Base-by-base conservation (phyloP, 2,113 vertebrate species). In the Silurus glanis region DNA sequence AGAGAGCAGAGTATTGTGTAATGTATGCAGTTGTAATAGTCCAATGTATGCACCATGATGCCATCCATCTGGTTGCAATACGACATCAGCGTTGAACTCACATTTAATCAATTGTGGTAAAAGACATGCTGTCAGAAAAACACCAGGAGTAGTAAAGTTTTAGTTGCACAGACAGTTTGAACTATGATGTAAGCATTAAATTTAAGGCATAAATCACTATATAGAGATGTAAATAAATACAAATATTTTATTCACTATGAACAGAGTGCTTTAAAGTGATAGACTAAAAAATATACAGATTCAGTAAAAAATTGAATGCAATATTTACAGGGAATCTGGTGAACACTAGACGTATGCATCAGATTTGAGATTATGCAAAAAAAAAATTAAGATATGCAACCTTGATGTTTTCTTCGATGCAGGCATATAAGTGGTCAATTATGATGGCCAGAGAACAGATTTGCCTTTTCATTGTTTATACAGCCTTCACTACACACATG, bases 21-120 rank as follows among this genome's bases (percentile, higher is more conserved):
- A 81, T 81, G 79, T 81, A 62, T 81, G 17, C 79, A 81, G 58
- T 81, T 47, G 58, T 81, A 61, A 81, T 62, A 14, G 37, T 81
- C 58, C 47, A 16, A 62, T 47, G 56, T 81, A 81, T 19, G 47
- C 19, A 6, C 37, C 79, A 81, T 45, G 58, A 81, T 62, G 58
- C 58, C 79, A 81, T 81, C 79, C 9, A 81, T 61, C 79, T 81
- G 79, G 19, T 13, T 47, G 79, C 23, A 62, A 62, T 62, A 81
- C 58, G 5, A 81, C 79, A 81, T 2, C 28, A 23, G 37, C 3
- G 19, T 3, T 45, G 58, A 80, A 81, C 21, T 81, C 25, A 61
- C 17, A 80, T 59, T 80, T 61, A 45, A 37, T 80, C 9, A 80
- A 21, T 10, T 80, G 56, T 47, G 4, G 76, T 58, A 56, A 58